Evolutionary conservation across 2,113 vertebrate species (phyloP), one percentile per base, ranked within the genome.

Genomic region (Austrofundulus limnaeus): DNA sequence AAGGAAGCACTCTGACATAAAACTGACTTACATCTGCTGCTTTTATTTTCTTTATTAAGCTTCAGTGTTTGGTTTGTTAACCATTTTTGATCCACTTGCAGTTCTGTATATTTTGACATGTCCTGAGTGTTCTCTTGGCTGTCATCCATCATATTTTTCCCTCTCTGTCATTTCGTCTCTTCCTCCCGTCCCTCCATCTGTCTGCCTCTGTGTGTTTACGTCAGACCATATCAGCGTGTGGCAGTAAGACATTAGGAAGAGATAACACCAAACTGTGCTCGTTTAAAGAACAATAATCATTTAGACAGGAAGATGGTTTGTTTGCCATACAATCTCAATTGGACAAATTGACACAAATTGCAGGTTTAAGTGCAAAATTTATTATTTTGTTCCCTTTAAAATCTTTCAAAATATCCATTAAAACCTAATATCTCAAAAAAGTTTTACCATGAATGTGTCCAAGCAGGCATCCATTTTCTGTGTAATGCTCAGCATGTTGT

Each of bases 401-500:
- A 20, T 13, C 41, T 9, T 31, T 70, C 6, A 50, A 54, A 48
- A 51, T 21, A 15, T 3, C 54, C 17, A 39, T 58, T 54, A 59
- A 5, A 50, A 47, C 13, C 10, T 24, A 50, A 34, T 34, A 9
- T 10, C 4, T 9, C 9, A 10, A 48, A 31, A 63, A 65, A 41
- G 57, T 62, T 67, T 67, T 24, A 10, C 25, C 20, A 60, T 51
- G 19, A 50, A 59, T 28, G 20, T 34, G 31, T 8, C 5, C 0
- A 23, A 53, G 47, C 45, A 71, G 75, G 70, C 77, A n/a, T 82
- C 77, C 73, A 84, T 87, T 82, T 81, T 80, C 70, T 75, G 17
- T 65, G 45, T 37, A 5, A n/a, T 23, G 52, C 14, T 14, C 23
- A 20, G 45, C 19, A 58, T 67, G 11, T 24, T 34, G 21, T 25